Base-by-base conservation (phyloP, 2,113 vertebrate genomes). In the Syngnathus floridae region DNA sequence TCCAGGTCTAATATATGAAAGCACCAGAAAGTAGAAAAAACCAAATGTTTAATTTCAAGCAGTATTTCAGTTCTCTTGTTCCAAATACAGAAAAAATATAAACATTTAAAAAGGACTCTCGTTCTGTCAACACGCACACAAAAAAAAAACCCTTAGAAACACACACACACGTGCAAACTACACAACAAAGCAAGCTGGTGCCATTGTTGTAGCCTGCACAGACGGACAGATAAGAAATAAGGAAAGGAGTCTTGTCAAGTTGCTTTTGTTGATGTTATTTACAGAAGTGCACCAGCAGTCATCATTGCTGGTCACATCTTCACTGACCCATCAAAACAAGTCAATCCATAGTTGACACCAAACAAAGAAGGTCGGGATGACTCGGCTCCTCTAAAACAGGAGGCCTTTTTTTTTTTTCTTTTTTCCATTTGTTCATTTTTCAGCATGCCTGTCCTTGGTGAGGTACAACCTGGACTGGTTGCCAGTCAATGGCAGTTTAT, bases 51-150 rank as follows among this genome's bases (percentile, higher is more conserved):
- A 69, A 74, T 81, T 65, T 60, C 46, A 86, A 72, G 70, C 51
- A 82, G 79, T 64, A 14, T 10, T 71, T 71, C 9, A 57, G 46
- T 64, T 74, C 13, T 65, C 17, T 52, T 68, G 74, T 70, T 77
- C 74, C 67, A 82, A 71, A 62, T 62, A 21, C 36, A 55, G 79
- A 78, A 76, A 69, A 60, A 61, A 62, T 82, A 84, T 57, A 83
- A 84, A 85, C 75, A 66, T 81, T 74, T 62, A 79, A 82, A 85
- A 82, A 73, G 64, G 62, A 80, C 36, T 57, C 55, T 4, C 4
- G 21, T 21, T 26, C 76, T 51, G 26, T 65, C 64, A 22, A 31
- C 40, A 51, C 31, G 22, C 26, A 31, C 26, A 31, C 26, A 31
- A 31, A 45, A 62, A 58, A 48, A 9, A 22, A 5, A 10, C n/a